phyloP scores from a whole-genome alignment of 2,797 vertebrate genomes.

The Chanos chanos region DNA sequence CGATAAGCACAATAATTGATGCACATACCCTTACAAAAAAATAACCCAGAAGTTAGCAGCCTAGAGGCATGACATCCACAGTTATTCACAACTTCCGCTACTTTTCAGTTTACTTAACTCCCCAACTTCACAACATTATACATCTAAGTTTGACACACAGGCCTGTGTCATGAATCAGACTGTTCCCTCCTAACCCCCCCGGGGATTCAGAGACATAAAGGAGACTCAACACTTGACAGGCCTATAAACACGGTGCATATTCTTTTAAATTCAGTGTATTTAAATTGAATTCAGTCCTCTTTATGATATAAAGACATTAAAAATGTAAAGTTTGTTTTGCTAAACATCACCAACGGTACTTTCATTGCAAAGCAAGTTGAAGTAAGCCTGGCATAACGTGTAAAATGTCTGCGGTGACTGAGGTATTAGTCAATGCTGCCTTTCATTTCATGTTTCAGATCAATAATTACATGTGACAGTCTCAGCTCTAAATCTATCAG shows the following conservation, averaged over 20 bases:
- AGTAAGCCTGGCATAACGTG: slow-evolving; percentile 8
- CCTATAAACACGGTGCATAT: background rate
- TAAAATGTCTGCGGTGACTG: background rate
- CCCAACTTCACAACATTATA: no score
- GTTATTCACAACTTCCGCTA: no score
- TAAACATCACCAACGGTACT: no score
- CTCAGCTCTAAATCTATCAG: slow-evolving; percentile 44
- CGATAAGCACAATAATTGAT: no score
- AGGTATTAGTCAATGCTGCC: slow-evolving; percentile 47
- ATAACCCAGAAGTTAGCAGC: no score
- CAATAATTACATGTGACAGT: slow-evolving; percentile 47
- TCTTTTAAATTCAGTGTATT: no score
- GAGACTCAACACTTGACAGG: slow-evolving; percentile 1
- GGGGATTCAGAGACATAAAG: background rate
- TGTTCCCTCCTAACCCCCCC: background rate
- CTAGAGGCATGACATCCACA: no score
- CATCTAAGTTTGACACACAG: background rate
- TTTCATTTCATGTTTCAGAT: slow-evolving; percentile 55
- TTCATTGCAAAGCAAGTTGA: no score
- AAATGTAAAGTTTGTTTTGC: background rate
- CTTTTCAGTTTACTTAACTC: no score
- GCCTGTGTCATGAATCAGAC: background rate
- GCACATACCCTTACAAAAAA: no score
- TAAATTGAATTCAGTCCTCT: background rate
- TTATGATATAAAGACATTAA: background rate